Base-by-base conservation (phyloP, 2,113 vertebrate genomes). In the Crotalus helleri region DNA sequence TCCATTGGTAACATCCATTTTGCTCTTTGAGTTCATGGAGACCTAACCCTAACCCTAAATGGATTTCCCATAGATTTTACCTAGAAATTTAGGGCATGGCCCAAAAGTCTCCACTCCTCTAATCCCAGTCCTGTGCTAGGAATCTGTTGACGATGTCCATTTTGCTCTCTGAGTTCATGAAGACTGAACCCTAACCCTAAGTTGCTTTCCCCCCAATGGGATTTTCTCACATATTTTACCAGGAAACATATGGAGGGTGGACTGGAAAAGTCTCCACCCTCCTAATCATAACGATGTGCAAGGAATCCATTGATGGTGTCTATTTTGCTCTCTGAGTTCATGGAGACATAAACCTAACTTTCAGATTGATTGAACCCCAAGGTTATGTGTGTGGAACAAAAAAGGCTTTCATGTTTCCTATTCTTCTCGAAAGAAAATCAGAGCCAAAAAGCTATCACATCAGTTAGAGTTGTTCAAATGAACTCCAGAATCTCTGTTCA, bases 371-470 rank as follows among this genome's bases (percentile, higher is more conserved):
- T 94, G 96, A 96, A 96, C 92, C 94, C 94, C 94, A 94, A 91
- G 96, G 93, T 93, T 94, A 91, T 92, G 95, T 89, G 91, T 95
- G 93, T 94, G 93, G 93, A 91, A 24, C 92, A 51, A 87, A 92
- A 87, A 93, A 92, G 64, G 49, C 92, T 95, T 94, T 92, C 58
- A 93, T 89, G 91, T 95, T 59, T 92, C 93, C 88, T 91, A 4
- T 46, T 74, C 88, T 90, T 92, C 92, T 90, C 86, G 91, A 94
- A 95, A 81, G 7, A 57, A 86, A 96, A 93, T 21, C 81, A 89
- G 88, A 26, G 92, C 95, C 93, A 92, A 94, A 94, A 94, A 64
- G n/a, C 59, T 94, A 95, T 94, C 74, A 93, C 92, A 93, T 95
- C 92, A 94, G 87, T 94, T 88, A 49, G 51, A 91, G 55, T 91